A percentile compares a stretch with the other conserved stretches of the same genome.
Conservation (phyloP, 2,113 vertebrate species). For the Poeciliopsis occidentalis region DNA sequence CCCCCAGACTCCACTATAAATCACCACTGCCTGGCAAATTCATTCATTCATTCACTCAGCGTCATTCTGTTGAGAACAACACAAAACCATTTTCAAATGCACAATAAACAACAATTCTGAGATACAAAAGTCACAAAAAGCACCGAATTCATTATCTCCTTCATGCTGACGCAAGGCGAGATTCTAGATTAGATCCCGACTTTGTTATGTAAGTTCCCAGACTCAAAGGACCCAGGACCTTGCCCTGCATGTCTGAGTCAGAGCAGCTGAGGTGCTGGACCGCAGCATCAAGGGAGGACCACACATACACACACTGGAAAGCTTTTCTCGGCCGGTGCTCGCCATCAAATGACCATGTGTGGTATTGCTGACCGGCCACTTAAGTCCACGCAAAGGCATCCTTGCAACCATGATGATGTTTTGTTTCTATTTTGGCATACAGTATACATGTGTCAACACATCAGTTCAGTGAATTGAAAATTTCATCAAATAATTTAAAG, state of each 20-base stretch:
- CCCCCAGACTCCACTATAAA: slow-evolving; percentile 82
- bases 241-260: slow-evolving; percentile 58
- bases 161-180: slow-evolving; percentile 43
- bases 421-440: slow-evolving; percentile 8
- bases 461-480: background rate
- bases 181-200: slow-evolving; percentile 46
- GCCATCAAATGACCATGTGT: slow-evolving; percentile 68
- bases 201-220: slow-evolving; percentile 69
- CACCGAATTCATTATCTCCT: slow-evolving; percentile 39
- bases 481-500: background rate
- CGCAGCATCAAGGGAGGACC: slow-evolving; percentile 66
- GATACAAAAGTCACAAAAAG: slow-evolving; percentile 46
- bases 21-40: slow-evolving; percentile 79
- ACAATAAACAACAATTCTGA: slow-evolving; percentile 47
- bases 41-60: slow-evolving; percentile 51
- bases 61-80: slow-evolving; percentile 53
- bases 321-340: slow-evolving; percentile 60
- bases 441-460: background rate
- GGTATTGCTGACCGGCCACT: slow-evolving; percentile 57
- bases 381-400: slow-evolving; percentile 8
- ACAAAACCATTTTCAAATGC: slow-evolving; percentile 54
- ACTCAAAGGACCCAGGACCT: slow-evolving; percentile 33
- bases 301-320: slow-evolving; percentile 65
- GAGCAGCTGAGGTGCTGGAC: slow-evolving; percentile 65
- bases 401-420: slow-evolving; percentile 10